These are phyloP conservation scores for Regulus satrapa DNA, from an alignment of 2,113 vertebrate species.

Conservation along the genomic window DNA sequence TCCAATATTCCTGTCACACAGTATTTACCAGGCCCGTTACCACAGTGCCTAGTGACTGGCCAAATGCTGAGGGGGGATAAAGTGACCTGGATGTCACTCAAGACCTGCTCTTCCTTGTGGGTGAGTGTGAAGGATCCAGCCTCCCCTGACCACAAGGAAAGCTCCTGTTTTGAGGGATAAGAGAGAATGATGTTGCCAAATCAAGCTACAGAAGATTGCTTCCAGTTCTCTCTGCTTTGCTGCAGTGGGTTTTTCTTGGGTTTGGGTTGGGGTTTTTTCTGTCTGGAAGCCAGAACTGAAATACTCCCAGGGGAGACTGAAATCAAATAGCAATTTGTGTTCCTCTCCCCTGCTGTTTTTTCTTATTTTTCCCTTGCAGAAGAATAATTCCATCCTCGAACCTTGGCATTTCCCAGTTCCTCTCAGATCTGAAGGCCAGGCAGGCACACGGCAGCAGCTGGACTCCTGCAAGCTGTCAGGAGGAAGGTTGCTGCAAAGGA, in stretches of 20 bases:
- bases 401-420: slow-evolving; percentile 10
- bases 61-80: background rate
- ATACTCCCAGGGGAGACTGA: background rate
- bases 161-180: background rate
- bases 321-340: slow-evolving; percentile 17
- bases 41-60: background rate
- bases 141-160: background rate
- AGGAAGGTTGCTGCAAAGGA: background rate
- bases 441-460: slow-evolving; percentile 14
- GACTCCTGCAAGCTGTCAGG: background rate
- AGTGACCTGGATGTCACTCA: background rate
- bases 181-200: background rate
- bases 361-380: slow-evolving; percentile 17
- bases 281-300: background rate
- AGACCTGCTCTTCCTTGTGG: background rate
- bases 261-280: background rate
- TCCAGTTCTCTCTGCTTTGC: background rate
- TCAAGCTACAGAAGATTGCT: background rate
- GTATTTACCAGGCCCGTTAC: background rate
- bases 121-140: background rate
- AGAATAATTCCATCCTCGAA: slow-evolving; percentile 8
- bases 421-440: background rate
- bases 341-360: slow-evolving; percentile 34
- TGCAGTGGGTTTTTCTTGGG: background rate
- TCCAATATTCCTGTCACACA: background rate